These are phyloP conservation scores for Rhingia rostrata DNA, from an alignment of 2,888 invertebrate genomes.

Conservation along the genomic window DNA sequence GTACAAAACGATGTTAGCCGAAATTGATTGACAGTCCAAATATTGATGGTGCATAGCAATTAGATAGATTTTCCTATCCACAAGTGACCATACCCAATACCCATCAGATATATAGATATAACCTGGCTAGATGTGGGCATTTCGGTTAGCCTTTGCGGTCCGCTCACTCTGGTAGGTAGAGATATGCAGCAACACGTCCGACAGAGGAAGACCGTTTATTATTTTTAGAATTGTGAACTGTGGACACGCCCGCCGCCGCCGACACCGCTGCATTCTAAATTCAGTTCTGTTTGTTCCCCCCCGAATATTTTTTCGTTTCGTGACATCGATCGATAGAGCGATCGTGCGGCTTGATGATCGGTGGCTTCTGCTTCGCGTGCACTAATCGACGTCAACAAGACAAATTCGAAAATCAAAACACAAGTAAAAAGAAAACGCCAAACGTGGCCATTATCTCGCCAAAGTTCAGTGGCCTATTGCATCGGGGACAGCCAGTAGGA, in stretches of 20 bases:
- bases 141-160: conserved; percentile 45
- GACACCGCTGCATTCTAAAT: no score
- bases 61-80: conserved; percentile 40
- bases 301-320: conserved; percentile 27
- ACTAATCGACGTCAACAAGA: conserved; percentile 35
- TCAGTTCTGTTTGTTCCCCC: conserved; percentile 27
- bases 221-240: conserved; percentile 46
- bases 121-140: conserved; percentile 33
- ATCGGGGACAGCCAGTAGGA: conserved; percentile 3
- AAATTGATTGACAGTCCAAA: conserved; percentile 66
- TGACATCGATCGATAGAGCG: not conserved
- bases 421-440: conserved; percentile 10
- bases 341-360: not conserved
- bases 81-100: not conserved
- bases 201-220: conserved; percentile 62
- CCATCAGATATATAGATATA: not conserved
- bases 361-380: conserved; percentile 8
- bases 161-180: conserved; percentile 29
- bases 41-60: conserved; percentile 61
- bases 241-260: conserved; percentile 40
- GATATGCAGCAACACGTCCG: conserved; percentile 50
- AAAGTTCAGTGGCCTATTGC: conserved; percentile 44
- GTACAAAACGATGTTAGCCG: conserved; percentile 45
- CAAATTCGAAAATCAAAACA: conserved; percentile 45
- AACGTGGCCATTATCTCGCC: conserved; percentile 41